Percentiles rank a stretch among this genome's conserved stretches.
Evolutionary conservation across 2,888 invertebrate species (phyloP).

Genomic region (Aleiodes alternator): DNA sequence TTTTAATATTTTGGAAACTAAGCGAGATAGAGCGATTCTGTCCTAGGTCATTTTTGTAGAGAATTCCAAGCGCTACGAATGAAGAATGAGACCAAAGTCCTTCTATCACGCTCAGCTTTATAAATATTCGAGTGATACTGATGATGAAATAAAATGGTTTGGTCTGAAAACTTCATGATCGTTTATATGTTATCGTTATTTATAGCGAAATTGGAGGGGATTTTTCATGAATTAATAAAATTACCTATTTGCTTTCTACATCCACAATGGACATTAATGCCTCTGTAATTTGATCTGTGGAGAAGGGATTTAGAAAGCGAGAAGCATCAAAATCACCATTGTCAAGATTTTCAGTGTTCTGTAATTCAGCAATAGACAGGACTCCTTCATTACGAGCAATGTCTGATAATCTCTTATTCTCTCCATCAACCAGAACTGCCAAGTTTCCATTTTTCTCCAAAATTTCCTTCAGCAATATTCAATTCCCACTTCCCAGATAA

Average conservation of each 20-base stretch:
- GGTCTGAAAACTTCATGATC: too few relatives aligned
- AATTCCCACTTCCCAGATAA: constrained; percentile 61
- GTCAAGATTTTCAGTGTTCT: constrained; percentile 11
- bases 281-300: constrained; percentile 48
- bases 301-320: not conserved
- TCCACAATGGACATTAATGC: constrained; percentile 47
- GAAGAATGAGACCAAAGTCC: too few relatives aligned
- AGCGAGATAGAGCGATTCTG: too few relatives aligned
- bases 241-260: not conserved
- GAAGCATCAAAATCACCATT: constrained; percentile 29
- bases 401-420: constrained; percentile 53
- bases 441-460: constrained; percentile 56
- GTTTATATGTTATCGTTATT: too few relatives aligned
- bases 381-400: constrained; percentile 49
- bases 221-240: constrained; percentile 1
- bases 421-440: constrained; percentile 46
- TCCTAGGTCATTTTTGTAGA: too few relatives aligned
- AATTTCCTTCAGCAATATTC: constrained; percentile 55
- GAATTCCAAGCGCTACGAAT: too few relatives aligned
- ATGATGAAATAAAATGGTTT: too few relatives aligned
- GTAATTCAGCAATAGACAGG: constrained; percentile 32
- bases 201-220: too few relatives aligned
- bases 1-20: too few relatives aligned
- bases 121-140: too few relatives aligned
- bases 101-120: too few relatives aligned